These are phyloP conservation scores for Muscicapa adusta DNA, from an alignment of 2,113 vertebrate genomes.

Conservation along the genomic window DNA sequence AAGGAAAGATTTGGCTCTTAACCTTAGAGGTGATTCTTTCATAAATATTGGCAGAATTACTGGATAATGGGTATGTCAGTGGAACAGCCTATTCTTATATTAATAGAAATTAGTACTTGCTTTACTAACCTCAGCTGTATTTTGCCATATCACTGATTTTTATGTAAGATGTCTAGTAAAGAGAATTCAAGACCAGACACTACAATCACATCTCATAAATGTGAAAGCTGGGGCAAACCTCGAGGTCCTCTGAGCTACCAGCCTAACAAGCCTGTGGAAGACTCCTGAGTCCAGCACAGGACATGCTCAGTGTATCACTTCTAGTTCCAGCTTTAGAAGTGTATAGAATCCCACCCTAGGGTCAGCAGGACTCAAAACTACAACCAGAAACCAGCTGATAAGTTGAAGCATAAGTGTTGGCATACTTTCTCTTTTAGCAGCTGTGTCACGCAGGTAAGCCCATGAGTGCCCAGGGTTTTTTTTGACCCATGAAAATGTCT, in stretches of 20 bases:
- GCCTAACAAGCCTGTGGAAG: not conserved
- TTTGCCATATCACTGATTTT: not conserved
- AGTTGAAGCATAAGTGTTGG: not conserved
- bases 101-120: not conserved
- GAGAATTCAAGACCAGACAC: not conserved
- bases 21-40: not conserved
- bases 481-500: not conserved
- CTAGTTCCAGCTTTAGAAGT: not conserved
- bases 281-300: not conserved
- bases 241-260: fast-evolving
- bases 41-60: not conserved
- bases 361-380: not conserved
- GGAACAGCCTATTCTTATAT: not conserved
- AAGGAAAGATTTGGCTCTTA: not conserved
- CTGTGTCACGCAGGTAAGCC: not conserved
- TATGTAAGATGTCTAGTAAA: not conserved
- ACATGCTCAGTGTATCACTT: not conserved
- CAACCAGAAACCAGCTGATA: not conserved
- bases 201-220: not conserved
- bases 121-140: not conserved
- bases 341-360: not conserved
- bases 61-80: not conserved
- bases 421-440: not conserved
- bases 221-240: not conserved
- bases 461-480: not conserved